Conservation (phyloP, 2,888 invertebrate species). For the Carpatolechia fugitivella region DNA sequence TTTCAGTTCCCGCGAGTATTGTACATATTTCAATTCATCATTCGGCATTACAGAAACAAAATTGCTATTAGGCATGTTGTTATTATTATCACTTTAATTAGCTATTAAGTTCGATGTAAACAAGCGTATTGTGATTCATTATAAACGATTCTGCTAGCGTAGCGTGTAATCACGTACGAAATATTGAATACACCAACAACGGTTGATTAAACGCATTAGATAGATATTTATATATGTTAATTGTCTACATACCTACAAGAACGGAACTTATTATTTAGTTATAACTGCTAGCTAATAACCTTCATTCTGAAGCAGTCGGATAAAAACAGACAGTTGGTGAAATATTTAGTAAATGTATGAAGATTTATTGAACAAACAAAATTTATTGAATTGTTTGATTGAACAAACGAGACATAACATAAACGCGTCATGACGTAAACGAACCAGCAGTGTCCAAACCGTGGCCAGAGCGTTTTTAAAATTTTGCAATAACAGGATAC, state of each 20-base stretch:
- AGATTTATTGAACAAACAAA: too few relatives aligned
- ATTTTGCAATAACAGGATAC: neutral
- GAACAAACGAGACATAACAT: neutral
- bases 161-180: neutral
- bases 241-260: neutral
- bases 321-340: too few relatives aligned
- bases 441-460: too few relatives aligned
- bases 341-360: too few relatives aligned
- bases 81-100: neutral
- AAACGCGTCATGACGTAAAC: neutral
- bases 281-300: too few relatives aligned
- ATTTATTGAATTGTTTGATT: neutral
- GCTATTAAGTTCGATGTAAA: neutral
- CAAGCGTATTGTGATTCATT: neutral
- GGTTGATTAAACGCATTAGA: neutral
- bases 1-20: neutral
- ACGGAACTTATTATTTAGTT: neutral
- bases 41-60: neutral
- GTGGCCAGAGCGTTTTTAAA: neutral
- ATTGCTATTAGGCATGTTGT: neutral
- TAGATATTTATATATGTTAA: neutral
- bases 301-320: too few relatives aligned
- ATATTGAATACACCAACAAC: neutral
- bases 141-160: neutral
- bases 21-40: neutral